A percentile compares a stretch with the other conserved stretches of the same genome.
Conservation (phyloP, 2,888 invertebrate genomes). For the Agrenia bidenticulata region DNA sequence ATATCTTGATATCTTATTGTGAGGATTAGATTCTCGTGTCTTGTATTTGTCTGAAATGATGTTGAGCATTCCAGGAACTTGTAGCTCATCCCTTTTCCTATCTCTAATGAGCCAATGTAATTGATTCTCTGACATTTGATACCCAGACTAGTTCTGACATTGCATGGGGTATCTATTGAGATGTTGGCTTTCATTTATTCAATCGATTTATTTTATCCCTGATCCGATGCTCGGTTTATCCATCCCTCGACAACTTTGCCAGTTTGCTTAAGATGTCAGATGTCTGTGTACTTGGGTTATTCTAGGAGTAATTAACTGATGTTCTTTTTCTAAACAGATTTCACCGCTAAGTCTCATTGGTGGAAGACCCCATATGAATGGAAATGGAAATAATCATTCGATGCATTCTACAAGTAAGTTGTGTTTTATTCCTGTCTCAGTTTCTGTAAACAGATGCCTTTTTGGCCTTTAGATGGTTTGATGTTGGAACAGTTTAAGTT, state of each 20-base stretch:
- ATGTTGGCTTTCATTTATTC: not conserved
- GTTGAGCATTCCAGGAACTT: too few species aligned
- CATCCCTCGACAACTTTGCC: too few species aligned
- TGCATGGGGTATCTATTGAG: not conserved
- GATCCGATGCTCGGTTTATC: not conserved
- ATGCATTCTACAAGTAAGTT: slow-evolving; percentile 54
- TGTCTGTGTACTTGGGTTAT: too few species aligned
- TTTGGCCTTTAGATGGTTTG: too few species aligned
- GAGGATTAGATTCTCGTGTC: slow-evolving; percentile 6
- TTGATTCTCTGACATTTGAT: slow-evolving; percentile 6
- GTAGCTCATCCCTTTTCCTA: not conserved
- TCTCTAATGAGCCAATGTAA: slow-evolving; percentile 6
- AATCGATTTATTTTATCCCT: not conserved
- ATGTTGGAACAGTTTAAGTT: too few species aligned
- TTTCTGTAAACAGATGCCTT: too few species aligned
- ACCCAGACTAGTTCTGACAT: not conserved
- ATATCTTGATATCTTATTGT: slow-evolving; percentile 10
- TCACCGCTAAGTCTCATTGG: slow-evolving; percentile 73
- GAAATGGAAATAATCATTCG: slow-evolving; percentile 57
- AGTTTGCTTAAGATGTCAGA: too few species aligned
- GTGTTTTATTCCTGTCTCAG: too few species aligned
- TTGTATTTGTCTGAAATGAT: not conserved
- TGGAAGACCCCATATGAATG: slow-evolving; percentile 60
- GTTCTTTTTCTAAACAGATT: slow-evolving; percentile 61
- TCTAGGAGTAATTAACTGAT: not conserved